Base-by-base conservation (phyloP, 2,888 invertebrate genomes). In the Pterostichus niger region DNA sequence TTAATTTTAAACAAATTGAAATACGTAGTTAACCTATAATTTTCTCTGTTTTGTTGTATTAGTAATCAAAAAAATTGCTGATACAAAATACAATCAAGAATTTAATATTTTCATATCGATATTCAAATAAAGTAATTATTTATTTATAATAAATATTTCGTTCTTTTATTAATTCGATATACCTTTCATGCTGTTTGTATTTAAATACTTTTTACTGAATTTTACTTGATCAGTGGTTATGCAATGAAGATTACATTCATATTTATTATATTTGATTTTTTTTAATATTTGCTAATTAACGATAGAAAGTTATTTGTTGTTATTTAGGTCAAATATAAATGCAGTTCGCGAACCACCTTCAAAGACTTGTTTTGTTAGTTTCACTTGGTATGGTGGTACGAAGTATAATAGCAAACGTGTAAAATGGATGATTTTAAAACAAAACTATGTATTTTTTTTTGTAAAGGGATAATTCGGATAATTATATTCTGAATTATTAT, bases 251-350 rank as follows among this genome's bases (percentile, higher is more conserved):
- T 33, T 64, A 64, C 40, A 7, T 64, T 64, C 33, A 10, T 64
- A 31, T 44, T 40, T 13, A 35, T 54, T 33, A 54, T 15, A 17
- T 56, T 17, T 17, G 0, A 52, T 11, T 31, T 15, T 52, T 77
- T 68, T 79, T 61, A 31, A 13, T 52, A 35, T 68, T 68, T 33
- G 68, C 61, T 61, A 82, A 61, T 82, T 75, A 75, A 17, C 15
- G 33, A 10, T 82, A 75, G 82, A 82, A 82, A 82, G 82, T 82
- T 82, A 59, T 46, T 81, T 73, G 44, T 81, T 82, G 49, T 73
- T 61, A 82, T 82, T 75, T 82, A 75, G 82, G 82, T 82, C 82
- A 82, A 73, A 82, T 61, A 75, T 54, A 71, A 81, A 44, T 82
- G 79, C 79, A 79, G n/a, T 78, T 75, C 49, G 75, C 75, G 33